Evolutionary conservation across 2,888 invertebrate genomes (phyloP).

Genomic region (Diabrotica balteata): DNA sequence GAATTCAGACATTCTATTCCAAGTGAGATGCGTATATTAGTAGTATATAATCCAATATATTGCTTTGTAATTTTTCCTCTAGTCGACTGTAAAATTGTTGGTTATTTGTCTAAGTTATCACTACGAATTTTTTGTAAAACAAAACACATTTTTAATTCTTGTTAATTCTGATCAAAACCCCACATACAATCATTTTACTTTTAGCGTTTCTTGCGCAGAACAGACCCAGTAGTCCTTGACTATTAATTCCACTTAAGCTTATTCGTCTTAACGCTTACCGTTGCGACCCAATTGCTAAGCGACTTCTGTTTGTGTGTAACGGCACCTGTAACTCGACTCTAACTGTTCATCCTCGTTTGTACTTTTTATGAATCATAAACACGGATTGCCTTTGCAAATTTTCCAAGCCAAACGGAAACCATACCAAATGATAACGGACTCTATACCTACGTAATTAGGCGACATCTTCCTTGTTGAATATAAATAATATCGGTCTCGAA

Average conservation of each 20-base stretch:
- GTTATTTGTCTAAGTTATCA: not conserved
- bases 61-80: no score
- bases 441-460: not conserved
- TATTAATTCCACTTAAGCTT: conserved; percentile 4
- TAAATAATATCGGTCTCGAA: no score
- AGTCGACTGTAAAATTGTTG: no score
- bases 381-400: conserved; percentile 16
- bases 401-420: conserved; percentile 16
- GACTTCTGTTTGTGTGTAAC: conserved; percentile 27
- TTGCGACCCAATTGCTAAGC: conserved; percentile 34
- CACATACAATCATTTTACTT: no score
- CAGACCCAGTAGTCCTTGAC: not conserved
- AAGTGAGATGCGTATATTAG: no score
- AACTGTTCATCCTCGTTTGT: conserved; percentile 36
- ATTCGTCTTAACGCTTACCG: conserved; percentile 22
- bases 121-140: not conserved
- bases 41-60: no score
- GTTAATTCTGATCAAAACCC: not conserved
- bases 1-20: no score
- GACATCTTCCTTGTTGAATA: no score
- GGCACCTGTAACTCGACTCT: conserved; percentile 33
- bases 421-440: conserved; percentile 9
- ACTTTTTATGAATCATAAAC: conserved; percentile 33
- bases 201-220: no score
- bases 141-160: not conserved